Evolutionary conservation across 2,888 invertebrate species (phyloP), one percentile per base, ranked within the genome.

Genomic region (Hipparchia semele): DNA sequence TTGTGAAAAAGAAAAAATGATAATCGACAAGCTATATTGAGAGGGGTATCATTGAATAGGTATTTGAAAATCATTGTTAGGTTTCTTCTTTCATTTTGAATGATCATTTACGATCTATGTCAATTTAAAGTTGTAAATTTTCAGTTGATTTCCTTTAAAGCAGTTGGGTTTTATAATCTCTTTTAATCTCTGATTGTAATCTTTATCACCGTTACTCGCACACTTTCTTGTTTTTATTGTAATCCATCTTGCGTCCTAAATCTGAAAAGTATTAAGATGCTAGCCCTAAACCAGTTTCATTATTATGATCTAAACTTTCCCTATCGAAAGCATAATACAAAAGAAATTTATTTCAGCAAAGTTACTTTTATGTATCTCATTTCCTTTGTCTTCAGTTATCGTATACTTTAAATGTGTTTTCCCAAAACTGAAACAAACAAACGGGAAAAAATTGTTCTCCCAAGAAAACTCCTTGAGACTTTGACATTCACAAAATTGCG

Each of bases 361-460:
- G 75, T 77, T 76, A 71, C 73, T 75, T 75, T 76, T 76, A 76
- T 76, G 75, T 74, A 71, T 77, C 75, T 77, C 73, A 77, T 77
- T 75, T 76, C 71, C 72, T 76, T 77, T 76, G 72, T 77, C 71
- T 71, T 69, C 67, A 68, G 74, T 64, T 70, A 73, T 75, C 69
- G 73, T 77, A 73, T 74, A 74, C 75, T 77, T 77, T 70, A 73
- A 77, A 71, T 76, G 72, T 71, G 74, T 75, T 75, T 73, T 49
- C 51, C 46, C 66, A 59, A 70, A 73, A 59, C 53, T 70, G 66
- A 73, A 73, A 75, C 67, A 75, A 75, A 73, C 73, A 64, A 73
- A 73, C 68, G 60, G 46, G 68, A 66, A 73, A 73, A 73, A 73
- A 71, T 39, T 72, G 58, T 45, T 68, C 60, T 54, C 65, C 66